These are phyloP conservation scores for Shargacucullia verbasci DNA, from an alignment of 2,888 invertebrate genomes.

Conservation along the genomic window DNA sequence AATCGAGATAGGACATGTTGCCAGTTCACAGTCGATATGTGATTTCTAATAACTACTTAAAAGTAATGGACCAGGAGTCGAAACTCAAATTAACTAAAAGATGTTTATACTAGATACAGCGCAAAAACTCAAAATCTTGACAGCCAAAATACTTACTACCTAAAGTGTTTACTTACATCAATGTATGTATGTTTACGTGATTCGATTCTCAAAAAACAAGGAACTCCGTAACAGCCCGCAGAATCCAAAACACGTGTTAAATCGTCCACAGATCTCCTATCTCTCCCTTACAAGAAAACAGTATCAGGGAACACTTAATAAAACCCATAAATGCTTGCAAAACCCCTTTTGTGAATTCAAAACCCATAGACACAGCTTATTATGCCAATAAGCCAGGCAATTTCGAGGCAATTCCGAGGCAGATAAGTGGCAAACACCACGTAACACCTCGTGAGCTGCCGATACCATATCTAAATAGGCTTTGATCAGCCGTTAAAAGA, in stretches of 20 bases:
- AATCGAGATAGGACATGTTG: too few species aligned
- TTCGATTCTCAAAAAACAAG: too few species aligned
- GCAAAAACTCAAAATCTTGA: too few species aligned
- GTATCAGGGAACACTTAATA: conserved; percentile 33
- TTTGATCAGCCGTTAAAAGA: conserved; percentile 54
- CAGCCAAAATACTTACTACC: too few species aligned
- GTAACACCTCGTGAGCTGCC: conserved; percentile 43
- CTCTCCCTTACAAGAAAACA: conserved; percentile 20
- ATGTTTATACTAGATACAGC: too few species aligned
- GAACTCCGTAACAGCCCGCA: neutral
- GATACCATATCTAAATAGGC: conserved; percentile 54
- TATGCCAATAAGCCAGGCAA: conserved; percentile 43
- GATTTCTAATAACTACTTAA: too few species aligned
- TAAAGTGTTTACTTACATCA: too few species aligned
- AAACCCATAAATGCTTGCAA: conserved; percentile 37
- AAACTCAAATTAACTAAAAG: too few species aligned
- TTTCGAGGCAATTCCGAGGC: conserved; percentile 26
- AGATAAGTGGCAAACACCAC: conserved; percentile 40
- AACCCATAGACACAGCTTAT: conserved; percentile 40
- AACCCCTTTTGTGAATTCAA: conserved; percentile 31
- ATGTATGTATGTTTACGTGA: too few species aligned
- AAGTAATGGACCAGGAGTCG: too few species aligned
- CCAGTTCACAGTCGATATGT: too few species aligned
- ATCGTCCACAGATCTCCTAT: conserved; percentile 15
- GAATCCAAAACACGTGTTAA: conserved; percentile 11